A percentile compares a stretch with the other conserved stretches of the same genome.
These are phyloP conservation scores for Sardinella longiceps DNA, from an alignment of 2,797 vertebrate genomes.

Conservation along the genomic window DNA sequence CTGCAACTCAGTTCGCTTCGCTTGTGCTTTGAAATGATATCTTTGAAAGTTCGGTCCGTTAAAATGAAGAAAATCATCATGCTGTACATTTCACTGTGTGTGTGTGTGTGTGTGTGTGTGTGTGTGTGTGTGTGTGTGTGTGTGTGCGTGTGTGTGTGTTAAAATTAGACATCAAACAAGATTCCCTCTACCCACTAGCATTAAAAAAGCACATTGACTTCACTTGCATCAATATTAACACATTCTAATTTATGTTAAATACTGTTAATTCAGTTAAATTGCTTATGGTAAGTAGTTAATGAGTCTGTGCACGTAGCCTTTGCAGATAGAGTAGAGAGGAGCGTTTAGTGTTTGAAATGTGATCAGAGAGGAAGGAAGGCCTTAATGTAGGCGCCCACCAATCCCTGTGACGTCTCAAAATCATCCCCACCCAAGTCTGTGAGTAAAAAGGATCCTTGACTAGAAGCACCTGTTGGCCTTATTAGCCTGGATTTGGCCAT, in stretches of 20 bases:
- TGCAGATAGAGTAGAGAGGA: not conserved
- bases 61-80: not conserved
- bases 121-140: not conserved
- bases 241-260: not conserved
- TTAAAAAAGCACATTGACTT: no score
- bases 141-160: no score
- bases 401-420: not conserved
- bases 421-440: not conserved
- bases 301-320: not conserved
- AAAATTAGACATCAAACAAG: no score
- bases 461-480: no score
- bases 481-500: no score
- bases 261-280: not conserved
- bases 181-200: no score
- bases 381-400: no score
- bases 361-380: not conserved
- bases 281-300: not conserved
- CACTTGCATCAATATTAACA: not conserved
- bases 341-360: not conserved
- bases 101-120: not conserved
- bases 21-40: not conserved
- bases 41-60: not conserved
- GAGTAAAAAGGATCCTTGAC: not conserved
- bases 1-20: no score
- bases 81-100: not conserved